A percentile compares a stretch with the other conserved stretches of the same genome.
phyloP scores from a whole-genome alignment of 2,888 invertebrate species.

The Rugalucina vietnamica region DNA sequence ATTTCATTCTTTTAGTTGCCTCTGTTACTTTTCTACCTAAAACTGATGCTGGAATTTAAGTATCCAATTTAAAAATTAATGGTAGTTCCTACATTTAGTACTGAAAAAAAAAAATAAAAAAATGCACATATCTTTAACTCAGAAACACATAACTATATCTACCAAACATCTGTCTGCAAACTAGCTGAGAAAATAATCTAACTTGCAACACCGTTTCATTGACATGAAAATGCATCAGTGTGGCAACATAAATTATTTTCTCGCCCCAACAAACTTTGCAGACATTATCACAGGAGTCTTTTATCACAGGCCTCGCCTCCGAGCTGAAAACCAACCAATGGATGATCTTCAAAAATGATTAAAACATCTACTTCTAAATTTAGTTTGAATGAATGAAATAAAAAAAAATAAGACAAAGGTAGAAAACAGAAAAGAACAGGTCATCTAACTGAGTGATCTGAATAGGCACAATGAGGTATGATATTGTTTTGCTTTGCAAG shows the following conservation, averaged over 20 bases:
- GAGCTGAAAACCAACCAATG: conserved; percentile 17
- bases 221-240: not conserved
- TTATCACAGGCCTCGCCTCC: not conserved
- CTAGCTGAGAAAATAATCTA: not conserved
- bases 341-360: conserved; percentile 29
- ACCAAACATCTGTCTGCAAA: not conserved
- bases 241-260: not conserved
- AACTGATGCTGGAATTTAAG: no score
- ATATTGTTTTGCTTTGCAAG: no score
- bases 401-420: no score
- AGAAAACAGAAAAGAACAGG: no score
- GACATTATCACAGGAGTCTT: not conserved
- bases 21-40: no score
- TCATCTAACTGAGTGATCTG: no score
- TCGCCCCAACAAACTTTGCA: not conserved
- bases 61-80: no score
- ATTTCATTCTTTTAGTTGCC: no score
- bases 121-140: not conserved
- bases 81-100: no score
- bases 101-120: not conserved
- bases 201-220: not conserved
- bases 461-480: no score
- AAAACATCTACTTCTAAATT: no score
- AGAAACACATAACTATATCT: not conserved
- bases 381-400: no score